These are phyloP conservation scores for Trichopoda pennipes DNA, from an alignment of 2,888 invertebrate genomes.

Conservation along the genomic window DNA sequence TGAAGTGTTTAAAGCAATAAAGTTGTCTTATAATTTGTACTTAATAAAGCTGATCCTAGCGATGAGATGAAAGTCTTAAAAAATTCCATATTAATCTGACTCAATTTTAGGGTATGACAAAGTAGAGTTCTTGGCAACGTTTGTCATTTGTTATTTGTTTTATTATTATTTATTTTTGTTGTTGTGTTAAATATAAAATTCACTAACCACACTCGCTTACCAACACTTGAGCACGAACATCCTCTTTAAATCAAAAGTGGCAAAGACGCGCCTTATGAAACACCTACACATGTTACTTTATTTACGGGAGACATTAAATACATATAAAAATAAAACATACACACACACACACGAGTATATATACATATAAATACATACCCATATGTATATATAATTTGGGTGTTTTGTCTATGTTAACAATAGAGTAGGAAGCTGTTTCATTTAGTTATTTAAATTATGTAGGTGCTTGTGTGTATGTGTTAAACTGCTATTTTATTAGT, in stretches of 20 bases:
- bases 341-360: background rate
- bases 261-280: conserved; percentile 56
- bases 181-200: conserved; percentile 19
- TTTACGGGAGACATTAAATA: background rate
- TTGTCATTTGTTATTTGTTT: background rate
- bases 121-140: background rate
- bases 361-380: no score
- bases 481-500: conserved; percentile 1
- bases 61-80: conserved; percentile 7
- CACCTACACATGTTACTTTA: conserved; percentile 34
- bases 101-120: conserved; percentile 8
- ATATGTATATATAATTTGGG: no score
- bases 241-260: conserved; percentile 44
- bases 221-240: conserved; percentile 63
- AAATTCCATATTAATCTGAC: background rate
- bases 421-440: conserved; percentile 15
- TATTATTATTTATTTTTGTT: background rate
- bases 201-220: conserved; percentile 40
- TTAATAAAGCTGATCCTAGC: no score
- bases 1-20: no score
- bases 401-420: no score
- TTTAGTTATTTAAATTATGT: background rate
- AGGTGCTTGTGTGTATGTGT: background rate
- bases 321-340: no score
- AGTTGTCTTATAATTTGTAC: no score